Base-by-base conservation (phyloP, 2,888 invertebrate species). In the Onthophagus sagittarius region DNA sequence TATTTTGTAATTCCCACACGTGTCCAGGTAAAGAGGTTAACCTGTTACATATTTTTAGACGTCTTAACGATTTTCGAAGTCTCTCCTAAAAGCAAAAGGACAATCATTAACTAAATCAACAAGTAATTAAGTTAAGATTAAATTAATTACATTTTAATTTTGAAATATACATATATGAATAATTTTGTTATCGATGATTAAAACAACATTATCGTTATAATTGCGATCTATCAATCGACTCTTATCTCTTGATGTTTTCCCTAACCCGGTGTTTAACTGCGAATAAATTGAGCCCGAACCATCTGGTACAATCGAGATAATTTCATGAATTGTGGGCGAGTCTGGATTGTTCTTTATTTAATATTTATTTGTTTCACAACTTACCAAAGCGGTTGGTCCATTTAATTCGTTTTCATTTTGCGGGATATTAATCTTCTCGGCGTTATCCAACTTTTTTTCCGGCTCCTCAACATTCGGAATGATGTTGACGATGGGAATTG, bases 1-100 rank as follows among this genome's bases (percentile, higher is more conserved):
- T 90, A 62, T 86, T 86, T 80, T 90, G 89, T 70, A 89, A 80
- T 79, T 90, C 90, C 0, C 87, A 86, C 0, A 85, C 84, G 63
- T 87, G 87, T 0, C 81, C 81, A 5, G 81, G 78, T 76, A 82
- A 23, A 77, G 81, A 69, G 23, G 67, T n/a, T 5, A 67, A 23
- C n/a, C 67, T 67, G 83, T 82, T 62, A 82, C 63, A 32, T 15
- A 73, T 67, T 73, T 69, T 72, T 53, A 75, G 13, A 5, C 31
- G 9, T 5, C 70, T 53, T 15, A 72, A 67, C 69, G 31, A 76
- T 72, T 53, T 71, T 64, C 65, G 62, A 32, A 70, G 65, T 32
- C 69, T 62, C 9, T 70, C 70, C 64, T 72, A 53, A 70, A 33
- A 11, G 71, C 15, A 15, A 70, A 63, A 62, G n/a, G n/a, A n/a